A percentile compares a stretch with the other conserved stretches of the same genome.
Evolutionary conservation across 2,113 vertebrate species (phyloP).

Genomic region (Microcebus lehilahytsara): DNA sequence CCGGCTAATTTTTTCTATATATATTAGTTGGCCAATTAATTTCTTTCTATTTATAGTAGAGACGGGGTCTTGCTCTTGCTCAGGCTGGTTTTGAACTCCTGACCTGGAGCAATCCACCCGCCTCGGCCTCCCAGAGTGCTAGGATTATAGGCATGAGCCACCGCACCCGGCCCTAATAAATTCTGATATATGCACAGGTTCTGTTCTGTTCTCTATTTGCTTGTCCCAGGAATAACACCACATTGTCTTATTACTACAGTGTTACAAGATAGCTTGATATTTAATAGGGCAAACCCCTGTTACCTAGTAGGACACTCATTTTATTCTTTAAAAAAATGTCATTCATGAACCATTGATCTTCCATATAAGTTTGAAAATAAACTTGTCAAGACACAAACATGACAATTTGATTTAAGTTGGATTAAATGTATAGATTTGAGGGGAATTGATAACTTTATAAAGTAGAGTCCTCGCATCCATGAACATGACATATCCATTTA

Average conservation of each 20-base stretch:
- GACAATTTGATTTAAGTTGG: background rate
- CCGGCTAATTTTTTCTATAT: too few relatives aligned
- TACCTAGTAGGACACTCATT: background rate
- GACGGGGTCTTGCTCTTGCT: too few relatives aligned
- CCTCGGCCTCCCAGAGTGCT: too few relatives aligned
- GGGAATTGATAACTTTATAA: background rate
- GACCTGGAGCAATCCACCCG: too few relatives aligned
- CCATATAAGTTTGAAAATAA: background rate
- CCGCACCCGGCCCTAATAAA: background rate
- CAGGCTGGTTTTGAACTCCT: too few relatives aligned
- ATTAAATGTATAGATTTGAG: constrained; percentile 14
- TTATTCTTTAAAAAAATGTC: background rate
- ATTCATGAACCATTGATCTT: background rate
- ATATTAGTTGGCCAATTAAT: too few relatives aligned
- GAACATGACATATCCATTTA: background rate
- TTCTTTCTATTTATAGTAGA: too few relatives aligned
- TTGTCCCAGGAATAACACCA: background rate
- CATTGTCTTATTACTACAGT: background rate
- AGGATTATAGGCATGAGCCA: too few relatives aligned
- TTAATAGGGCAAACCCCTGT: background rate
- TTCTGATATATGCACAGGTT: background rate
- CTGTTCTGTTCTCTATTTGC: background rate
- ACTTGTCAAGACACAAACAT: background rate
- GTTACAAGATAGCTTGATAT: background rate
- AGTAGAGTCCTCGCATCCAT: background rate